Evolutionary conservation across 2,113 vertebrate genomes (phyloP), one percentile per base, ranked within the genome.

Genomic region (Lophura nycthemera): DNA sequence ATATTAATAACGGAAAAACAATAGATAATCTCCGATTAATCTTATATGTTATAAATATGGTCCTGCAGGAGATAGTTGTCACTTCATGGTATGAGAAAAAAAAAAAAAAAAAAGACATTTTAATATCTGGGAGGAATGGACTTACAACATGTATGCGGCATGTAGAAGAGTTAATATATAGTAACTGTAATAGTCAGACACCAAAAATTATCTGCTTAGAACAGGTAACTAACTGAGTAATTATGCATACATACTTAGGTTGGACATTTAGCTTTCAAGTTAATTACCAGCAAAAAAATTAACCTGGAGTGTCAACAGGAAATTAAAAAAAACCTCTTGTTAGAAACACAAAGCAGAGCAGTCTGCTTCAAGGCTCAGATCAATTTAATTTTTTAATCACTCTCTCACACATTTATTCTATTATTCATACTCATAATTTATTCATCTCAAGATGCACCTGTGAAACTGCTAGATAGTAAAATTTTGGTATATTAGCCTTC

Each of bases 311-410:
- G 64, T 88, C 84, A 91, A 61, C 61, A 90, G 54, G 38, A 96
- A 95, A 92, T 83, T 45, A 13, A 82, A 86, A 76, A 24, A 38
- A 8, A 3, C 21, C 36, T 64, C 65, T 88, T 60, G 34, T 76
- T 87, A 66, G 38, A 74, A 96, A 81, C 86, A 90, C 43, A 92
- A 89, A 94, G 71, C 27, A 88, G 65, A 76, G 67, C 13, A 81
- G 67, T 48, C 74, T 24, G 56, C 82, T 95, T 86, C 71, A 63
- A 95, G 47, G 76, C 66, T 63, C 63, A 65, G 50, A 76, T 92
- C 80, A 87, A 90, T 93, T 95, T 81, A 76, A 87, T 91, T 86
- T 91, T 93, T 92, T 96, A 94, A 92, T 94, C 84, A 83, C 57
- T 72, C 75, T 71, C 79, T 81, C 54, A 70, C 18, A 79, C 30